Evolutionary conservation across 2,797 vertebrate genomes (phyloP).

Genomic region (Oophaga sylvatica): DNA sequence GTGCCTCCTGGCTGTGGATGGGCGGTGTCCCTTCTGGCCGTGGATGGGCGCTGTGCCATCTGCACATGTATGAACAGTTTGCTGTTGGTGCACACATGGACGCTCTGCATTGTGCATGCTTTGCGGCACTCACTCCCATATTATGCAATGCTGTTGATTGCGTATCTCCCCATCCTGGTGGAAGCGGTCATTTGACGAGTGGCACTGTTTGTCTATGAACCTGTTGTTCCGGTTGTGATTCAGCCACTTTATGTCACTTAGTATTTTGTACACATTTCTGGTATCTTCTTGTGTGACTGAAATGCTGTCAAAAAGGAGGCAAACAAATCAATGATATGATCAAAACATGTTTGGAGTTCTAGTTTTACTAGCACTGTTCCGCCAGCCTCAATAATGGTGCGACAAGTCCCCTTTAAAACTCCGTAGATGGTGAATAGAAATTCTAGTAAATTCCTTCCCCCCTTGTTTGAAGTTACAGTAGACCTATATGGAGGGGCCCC

Average conservation of each 20-base stretch:
- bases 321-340: not conserved
- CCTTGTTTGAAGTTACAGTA: not conserved
- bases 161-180: not conserved
- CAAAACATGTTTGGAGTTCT: not conserved
- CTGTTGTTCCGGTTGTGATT: conserved; percentile 33
- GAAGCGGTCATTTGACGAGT: not conserved
- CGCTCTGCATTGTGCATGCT: too few species aligned
- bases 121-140: too few species aligned
- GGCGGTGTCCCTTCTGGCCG: too few species aligned
- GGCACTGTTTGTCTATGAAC: conserved; percentile 25
- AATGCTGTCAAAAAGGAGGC: not conserved
- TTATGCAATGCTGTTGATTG: not conserved
- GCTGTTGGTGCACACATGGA: too few species aligned
- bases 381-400: not conserved
- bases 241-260: not conserved
- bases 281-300: conserved; percentile 19
- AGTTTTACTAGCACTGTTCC: not conserved
- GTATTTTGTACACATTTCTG: conserved; percentile 48
- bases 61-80: too few species aligned
- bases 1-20: too few species aligned
- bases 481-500: conserved; percentile 2
- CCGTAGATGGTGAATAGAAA: not conserved
- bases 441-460: conserved; percentile 14
- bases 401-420: not conserved
- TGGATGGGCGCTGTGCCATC: too few species aligned